Evolutionary conservation across 2,797 vertebrate species (phyloP).

Genomic region (Melopsittacus undulatus): DNA sequence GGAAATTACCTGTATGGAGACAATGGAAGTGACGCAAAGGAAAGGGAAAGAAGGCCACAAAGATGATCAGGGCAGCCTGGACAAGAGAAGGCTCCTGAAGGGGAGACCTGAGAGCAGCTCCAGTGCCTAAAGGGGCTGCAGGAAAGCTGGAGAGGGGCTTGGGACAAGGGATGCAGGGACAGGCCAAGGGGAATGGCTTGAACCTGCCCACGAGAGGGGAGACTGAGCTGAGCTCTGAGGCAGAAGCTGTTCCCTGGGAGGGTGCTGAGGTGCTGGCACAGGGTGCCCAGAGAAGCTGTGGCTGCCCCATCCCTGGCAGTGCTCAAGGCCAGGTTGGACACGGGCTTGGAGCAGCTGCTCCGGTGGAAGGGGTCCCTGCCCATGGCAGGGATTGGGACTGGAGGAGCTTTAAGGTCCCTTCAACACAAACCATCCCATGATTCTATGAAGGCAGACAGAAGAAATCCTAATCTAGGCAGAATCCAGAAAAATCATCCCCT

Average conservation of each 20-base stretch:
- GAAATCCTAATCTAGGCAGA: not conserved
- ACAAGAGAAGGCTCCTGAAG: not conserved
- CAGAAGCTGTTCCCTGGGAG: no score
- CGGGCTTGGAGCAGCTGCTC: no score
- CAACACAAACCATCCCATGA: not conserved
- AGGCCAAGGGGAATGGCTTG: no score
- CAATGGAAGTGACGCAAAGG: not conserved
- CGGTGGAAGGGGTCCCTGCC: not conserved
- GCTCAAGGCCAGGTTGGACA: no score
- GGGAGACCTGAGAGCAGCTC: not conserved
- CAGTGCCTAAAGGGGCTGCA: not conserved
- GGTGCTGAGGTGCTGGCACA: no score
- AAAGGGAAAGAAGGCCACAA: not conserved
- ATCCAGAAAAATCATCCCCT: not conserved
- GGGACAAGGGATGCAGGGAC: no score
- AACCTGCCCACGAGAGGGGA: no score
- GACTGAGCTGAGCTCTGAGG: no score
- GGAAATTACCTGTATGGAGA: not conserved
- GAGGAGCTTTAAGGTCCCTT: not conserved
- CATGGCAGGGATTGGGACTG: not conserved
- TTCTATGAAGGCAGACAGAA: not conserved
- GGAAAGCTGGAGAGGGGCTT: no score
- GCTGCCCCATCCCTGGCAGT: no score
- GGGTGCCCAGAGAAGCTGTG: no score
- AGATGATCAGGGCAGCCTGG: not conserved